Percentiles rank a stretch among this genome's conserved stretches.
phyloP scores from a whole-genome alignment of 2,888 invertebrate genomes.

The Xanthostigma xanthostigma region DNA sequence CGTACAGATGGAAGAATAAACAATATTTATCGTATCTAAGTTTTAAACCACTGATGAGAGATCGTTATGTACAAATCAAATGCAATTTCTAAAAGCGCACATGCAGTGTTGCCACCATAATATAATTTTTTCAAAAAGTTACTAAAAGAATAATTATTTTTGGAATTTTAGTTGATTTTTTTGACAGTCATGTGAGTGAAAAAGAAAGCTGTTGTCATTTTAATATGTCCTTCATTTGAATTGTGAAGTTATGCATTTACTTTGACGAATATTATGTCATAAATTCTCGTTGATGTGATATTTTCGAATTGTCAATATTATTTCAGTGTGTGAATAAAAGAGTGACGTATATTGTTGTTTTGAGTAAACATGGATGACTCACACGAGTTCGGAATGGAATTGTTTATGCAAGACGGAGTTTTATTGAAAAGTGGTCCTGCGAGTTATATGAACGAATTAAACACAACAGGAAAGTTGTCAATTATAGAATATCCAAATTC shows the following conservation, averaged over 20 bases:
- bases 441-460: conserved; percentile 43
- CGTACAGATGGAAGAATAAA: no score
- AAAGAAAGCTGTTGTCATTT: no score
- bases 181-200: no score
- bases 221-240: background rate
- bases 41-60: no score
- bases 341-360: background rate
- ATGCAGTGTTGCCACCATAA: no score
- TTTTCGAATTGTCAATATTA: background rate
- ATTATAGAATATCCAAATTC: conserved; percentile 43
- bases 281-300: background rate
- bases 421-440: conserved; percentile 50
- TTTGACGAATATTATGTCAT: background rate
- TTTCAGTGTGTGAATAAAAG: background rate
- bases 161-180: no score
- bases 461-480: conserved; percentile 51
- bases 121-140: no score
- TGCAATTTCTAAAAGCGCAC: no score
- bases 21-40: no score
- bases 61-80: no score
- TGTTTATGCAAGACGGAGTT: conserved; percentile 69
- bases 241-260: background rate
- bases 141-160: no score
- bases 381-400: conserved; percentile 31
- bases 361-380: conserved; percentile 18